Evolutionary conservation across 1,140 invertebrate species (phyloP).

Genomic region (Holcopasites calliopsidis): DNA sequence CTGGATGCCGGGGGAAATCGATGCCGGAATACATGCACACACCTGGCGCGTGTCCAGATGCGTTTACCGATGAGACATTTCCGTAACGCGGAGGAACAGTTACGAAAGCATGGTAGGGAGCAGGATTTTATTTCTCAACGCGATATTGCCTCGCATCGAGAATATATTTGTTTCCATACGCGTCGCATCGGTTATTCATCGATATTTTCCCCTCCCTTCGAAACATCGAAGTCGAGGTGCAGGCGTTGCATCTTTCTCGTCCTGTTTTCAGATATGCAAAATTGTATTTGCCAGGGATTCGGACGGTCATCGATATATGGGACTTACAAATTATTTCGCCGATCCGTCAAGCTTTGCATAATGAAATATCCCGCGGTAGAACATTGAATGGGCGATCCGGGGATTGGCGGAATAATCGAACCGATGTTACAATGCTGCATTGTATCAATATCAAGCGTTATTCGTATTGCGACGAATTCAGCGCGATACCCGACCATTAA

Average conservation of each 20-base stretch:
- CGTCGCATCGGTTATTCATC: background rate
- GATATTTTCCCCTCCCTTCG: background rate
- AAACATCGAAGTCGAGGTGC: background rate
- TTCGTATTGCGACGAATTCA: no score
- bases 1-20: slow-evolving; percentile 53
- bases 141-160: slow-evolving; percentile 2
- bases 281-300: no score
- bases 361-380: no score
- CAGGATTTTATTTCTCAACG: slow-evolving; percentile 24
- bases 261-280: no score
- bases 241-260: background rate
- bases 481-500: no score
- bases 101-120: slow-evolving; percentile 45
- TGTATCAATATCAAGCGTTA: no score
- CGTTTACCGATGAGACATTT: slow-evolving; percentile 63
- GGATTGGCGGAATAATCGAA: no score
- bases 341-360: no score
- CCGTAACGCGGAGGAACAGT: slow-evolving; percentile 41
- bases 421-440: no score
- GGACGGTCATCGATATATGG: no score
- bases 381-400: no score
- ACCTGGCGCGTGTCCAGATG: slow-evolving; percentile 58
- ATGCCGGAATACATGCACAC: slow-evolving; percentile 56
- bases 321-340: no score
- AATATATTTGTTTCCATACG: background rate